Conservation (phyloP, 2,888 invertebrate genomes). For the Rhogogaster chlorosoma region DNA sequence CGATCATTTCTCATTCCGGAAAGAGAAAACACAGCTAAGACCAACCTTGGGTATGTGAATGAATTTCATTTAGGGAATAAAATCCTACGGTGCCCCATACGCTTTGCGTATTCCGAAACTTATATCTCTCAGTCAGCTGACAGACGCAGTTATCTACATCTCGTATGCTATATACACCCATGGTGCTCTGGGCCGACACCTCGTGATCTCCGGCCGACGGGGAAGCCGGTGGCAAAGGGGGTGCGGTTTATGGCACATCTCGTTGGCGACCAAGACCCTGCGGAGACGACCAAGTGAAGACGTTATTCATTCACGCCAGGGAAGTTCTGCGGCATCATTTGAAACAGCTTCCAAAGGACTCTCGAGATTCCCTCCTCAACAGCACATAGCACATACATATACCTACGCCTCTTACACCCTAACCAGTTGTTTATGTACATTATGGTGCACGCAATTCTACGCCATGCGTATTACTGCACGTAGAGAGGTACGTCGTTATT, state of each 20-base stretch:
- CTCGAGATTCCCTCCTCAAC: neutral
- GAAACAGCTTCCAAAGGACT: constrained; percentile 37
- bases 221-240: constrained; percentile 52
- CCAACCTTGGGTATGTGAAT: neutral
- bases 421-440: constrained; percentile 4
- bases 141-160: constrained; percentile 3
- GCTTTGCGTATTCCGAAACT: neutral
- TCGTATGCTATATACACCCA: neutral
- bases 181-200: constrained; percentile 41
- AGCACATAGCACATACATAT: neutral
- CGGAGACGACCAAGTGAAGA: constrained; percentile 43
- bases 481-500: constrained; percentile 3
- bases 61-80: neutral
- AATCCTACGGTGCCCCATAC: neutral
- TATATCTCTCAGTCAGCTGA: constrained; percentile 24
- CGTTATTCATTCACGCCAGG: constrained; percentile 52
- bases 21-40: too few relatives aligned
- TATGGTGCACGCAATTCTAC: neutral
- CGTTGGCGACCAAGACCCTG: constrained; percentile 46
- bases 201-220: constrained; percentile 36
- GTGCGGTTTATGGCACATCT: constrained; percentile 54
- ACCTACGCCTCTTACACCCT: neutral
- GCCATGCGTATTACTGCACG: neutral
- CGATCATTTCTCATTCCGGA: too few relatives aligned
- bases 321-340: constrained; percentile 24